phyloP scores from a whole-genome alignment of 1,140 invertebrate genomes.

The Drosophila tropicalis region DNA sequence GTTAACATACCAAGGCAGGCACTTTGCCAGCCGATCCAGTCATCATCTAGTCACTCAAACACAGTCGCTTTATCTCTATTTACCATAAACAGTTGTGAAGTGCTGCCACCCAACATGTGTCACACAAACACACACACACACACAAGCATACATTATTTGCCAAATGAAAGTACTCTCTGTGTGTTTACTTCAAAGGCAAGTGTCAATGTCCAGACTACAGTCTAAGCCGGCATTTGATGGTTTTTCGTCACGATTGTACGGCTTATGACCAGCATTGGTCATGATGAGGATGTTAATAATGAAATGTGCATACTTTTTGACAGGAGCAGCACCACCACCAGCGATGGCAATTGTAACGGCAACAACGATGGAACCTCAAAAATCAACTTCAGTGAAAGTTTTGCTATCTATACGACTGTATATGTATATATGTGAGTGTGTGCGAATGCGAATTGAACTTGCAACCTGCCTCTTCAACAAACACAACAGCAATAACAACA shows the following conservation, averaged over 20 bases:
- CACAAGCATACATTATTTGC: conserved; percentile 23
- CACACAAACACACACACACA: neutral
- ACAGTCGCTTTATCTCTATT: neutral
- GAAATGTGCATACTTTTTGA: conserved; percentile 73
- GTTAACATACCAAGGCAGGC: conserved; percentile 2
- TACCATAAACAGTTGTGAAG: conserved; percentile 4
- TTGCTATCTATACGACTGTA: conserved; percentile 33
- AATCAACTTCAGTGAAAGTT: conserved; percentile 76
- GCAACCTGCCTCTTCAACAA: conserved; percentile 17
- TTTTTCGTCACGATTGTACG: conserved; percentile 72
- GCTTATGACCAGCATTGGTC: conserved; percentile 47
- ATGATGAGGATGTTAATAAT: conserved; percentile 70
- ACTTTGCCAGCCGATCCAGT: neutral
- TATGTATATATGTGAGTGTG: conserved; percentile 40
- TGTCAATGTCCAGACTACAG: conserved; percentile 72
- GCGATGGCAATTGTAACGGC: conserved; percentile 29
- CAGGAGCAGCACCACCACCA: conserved; percentile 60
- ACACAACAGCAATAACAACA: conserved; percentile 20
- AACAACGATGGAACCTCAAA: conserved; percentile 6
- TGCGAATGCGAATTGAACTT: conserved; percentile 55
- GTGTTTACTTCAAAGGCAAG: conserved; percentile 53
- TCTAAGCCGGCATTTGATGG: conserved; percentile 55
- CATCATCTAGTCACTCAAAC: neutral
- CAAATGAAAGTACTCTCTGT: conserved; percentile 65
- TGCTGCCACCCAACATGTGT: conserved; percentile 27